Percentiles rank a stretch among this genome's conserved stretches.
Conservation (phyloP, 30 jellyfish, hydroid and myxozoan genomes). For the Cassiopea xamachana region DNA sequence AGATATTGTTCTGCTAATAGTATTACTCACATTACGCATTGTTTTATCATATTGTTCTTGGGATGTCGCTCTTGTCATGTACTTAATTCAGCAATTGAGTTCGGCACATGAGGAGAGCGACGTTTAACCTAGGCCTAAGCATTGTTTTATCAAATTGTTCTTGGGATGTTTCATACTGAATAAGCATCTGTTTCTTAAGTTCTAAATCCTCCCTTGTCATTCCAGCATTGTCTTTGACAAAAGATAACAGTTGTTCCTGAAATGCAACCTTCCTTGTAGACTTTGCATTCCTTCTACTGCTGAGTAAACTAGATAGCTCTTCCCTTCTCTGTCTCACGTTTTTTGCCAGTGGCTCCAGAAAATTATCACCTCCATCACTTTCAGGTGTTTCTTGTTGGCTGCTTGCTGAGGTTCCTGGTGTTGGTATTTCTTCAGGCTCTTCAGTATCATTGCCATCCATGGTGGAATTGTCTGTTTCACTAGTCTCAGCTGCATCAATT, state of each 20-base stretch:
- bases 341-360: slow-evolving; percentile 8
- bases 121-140: too few relatives aligned
- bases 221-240: background rate
- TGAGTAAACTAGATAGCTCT: slow-evolving; percentile 15
- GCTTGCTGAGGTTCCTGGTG: background rate
- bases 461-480: background rate
- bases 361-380: background rate
- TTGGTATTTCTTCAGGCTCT: background rate
- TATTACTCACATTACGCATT: background rate
- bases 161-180: slow-evolving; percentile 14
- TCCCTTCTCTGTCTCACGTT: slow-evolving; percentile 10
- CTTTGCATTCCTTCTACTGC: slow-evolving; percentile 15
- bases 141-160: background rate
- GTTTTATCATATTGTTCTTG: slow-evolving; percentile 1
- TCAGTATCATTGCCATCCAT: background rate
- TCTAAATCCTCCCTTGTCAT: slow-evolving; percentile 17
- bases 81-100: too few relatives aligned
- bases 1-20: slow-evolving; percentile 25
- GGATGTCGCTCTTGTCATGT: too few relatives aligned
- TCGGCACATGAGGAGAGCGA: too few relatives aligned
- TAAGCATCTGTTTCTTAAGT: background rate
- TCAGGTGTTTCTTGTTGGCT: background rate
- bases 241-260: slow-evolving; percentile 2
- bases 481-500: slow-evolving; percentile 15
- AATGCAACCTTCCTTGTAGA: slow-evolving; percentile 16